These are phyloP conservation scores for Prunella strophiata DNA, from an alignment of 2,797 vertebrate species.

Conservation along the genomic window DNA sequence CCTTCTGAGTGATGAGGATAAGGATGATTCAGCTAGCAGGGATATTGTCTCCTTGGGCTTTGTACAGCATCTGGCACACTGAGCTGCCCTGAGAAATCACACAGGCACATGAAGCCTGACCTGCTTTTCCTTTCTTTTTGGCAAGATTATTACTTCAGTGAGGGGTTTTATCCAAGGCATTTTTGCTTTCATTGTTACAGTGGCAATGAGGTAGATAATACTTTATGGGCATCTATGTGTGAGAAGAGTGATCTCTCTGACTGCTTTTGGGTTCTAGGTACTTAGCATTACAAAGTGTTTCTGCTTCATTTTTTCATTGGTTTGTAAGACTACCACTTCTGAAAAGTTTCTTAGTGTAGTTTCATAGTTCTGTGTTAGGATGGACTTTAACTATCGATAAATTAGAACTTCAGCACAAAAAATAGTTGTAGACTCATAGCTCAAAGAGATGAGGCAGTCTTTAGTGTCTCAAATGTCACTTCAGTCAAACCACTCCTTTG, in stretches of 20 bases:
- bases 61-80: background rate
- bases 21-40: background rate
- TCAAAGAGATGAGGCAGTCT: background rate
- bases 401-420: background rate
- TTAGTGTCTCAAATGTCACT: background rate
- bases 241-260: background rate
- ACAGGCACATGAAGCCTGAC: background rate
- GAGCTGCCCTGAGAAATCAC: background rate
- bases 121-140: background rate
- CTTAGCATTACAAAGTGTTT: background rate
- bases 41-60: background rate
- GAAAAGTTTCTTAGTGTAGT: background rate
- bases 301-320: background rate
- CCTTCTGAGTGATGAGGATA: background rate
- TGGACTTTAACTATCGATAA: background rate
- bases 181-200: background rate
- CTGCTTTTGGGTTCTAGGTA: background rate
- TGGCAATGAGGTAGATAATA: background rate
- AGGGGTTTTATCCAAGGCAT: accelerated
- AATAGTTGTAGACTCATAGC: background rate
- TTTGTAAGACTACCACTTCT: background rate
- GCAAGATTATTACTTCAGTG: background rate
- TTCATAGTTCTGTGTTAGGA: background rate
- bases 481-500: background rate
- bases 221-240: background rate